Conservation (phyloP, 2,888 invertebrate species). For the Norana najaformis region DNA sequence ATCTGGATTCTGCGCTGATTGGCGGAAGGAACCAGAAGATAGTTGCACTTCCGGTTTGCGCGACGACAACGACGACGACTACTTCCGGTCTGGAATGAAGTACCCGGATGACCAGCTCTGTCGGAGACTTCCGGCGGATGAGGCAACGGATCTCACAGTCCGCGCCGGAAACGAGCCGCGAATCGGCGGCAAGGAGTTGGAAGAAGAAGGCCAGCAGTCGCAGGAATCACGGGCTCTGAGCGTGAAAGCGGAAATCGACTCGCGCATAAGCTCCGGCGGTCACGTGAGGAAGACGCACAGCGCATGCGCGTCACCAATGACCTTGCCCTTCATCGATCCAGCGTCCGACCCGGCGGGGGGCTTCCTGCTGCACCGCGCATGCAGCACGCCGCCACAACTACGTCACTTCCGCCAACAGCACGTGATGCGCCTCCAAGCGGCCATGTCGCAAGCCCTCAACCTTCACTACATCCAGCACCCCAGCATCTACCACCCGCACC, state of each 20-base stretch:
- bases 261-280: background rate
- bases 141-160: conserved; percentile 36
- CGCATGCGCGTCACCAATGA: conserved; percentile 16
- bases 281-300: conserved; percentile 8
- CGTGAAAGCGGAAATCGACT: conserved; percentile 8
- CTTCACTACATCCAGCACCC: conserved; percentile 43
- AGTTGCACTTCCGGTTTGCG: conserved; percentile 42
- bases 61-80: conserved; percentile 48
- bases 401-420: conserved; percentile 27
- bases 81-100: background rate
- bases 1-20: background rate
- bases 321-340: background rate
- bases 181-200: conserved; percentile 3
- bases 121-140: conserved; percentile 22
- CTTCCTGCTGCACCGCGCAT: background rate
- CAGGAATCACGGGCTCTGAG: background rate
- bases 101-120: background rate
- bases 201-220: background rate
- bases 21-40: background rate
- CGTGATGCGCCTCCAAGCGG: conserved; percentile 41
- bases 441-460: conserved; percentile 46
- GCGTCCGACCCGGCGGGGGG: background rate
- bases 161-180: conserved; percentile 29
- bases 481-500: conserved; percentile 31
- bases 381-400: conserved; percentile 16